Evolutionary conservation across 2,888 invertebrate genomes (phyloP).

Genomic region (Nomada flava): DNA sequence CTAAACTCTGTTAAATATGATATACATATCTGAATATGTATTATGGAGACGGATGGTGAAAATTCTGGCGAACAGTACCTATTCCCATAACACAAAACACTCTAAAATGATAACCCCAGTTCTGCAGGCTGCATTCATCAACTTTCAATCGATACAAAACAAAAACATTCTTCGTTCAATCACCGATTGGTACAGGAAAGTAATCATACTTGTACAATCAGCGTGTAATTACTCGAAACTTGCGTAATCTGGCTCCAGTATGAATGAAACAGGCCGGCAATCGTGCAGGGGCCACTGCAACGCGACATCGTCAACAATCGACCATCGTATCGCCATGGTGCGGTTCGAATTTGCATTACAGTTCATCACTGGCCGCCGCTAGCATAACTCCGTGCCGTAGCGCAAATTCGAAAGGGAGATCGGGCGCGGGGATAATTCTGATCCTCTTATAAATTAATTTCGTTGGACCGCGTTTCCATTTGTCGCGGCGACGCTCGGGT

Average conservation of each 20-base stretch:
- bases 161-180: not conserved
- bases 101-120: no score
- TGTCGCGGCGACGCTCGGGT: not conserved
- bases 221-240: slow-evolving; percentile 47
- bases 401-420: slow-evolving; percentile 76
- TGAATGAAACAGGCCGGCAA: slow-evolving; percentile 46
- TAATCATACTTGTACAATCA: slow-evolving; percentile 25
- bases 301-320: slow-evolving; percentile 41
- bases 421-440: slow-evolving; percentile 77
- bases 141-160: no score
- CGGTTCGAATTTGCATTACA: slow-evolving; percentile 42
- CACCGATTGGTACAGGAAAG: slow-evolving; percentile 5
- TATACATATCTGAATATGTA: no score
- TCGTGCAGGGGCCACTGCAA: slow-evolving; percentile 4
- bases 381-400: slow-evolving; percentile 65
- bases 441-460: slow-evolving; percentile 74
- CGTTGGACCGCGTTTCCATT: slow-evolving; percentile 49
- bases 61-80: no score
- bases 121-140: no score
- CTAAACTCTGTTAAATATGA: no score
- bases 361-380: slow-evolving; percentile 36
- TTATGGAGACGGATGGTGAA: no score
- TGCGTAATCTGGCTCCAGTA: slow-evolving; percentile 40
- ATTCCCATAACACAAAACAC: no score
- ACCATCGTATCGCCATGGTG: slow-evolving; percentile 28